Evolutionary conservation across 2,888 invertebrate species (phyloP).

Genomic region (Conistra vaccinii): DNA sequence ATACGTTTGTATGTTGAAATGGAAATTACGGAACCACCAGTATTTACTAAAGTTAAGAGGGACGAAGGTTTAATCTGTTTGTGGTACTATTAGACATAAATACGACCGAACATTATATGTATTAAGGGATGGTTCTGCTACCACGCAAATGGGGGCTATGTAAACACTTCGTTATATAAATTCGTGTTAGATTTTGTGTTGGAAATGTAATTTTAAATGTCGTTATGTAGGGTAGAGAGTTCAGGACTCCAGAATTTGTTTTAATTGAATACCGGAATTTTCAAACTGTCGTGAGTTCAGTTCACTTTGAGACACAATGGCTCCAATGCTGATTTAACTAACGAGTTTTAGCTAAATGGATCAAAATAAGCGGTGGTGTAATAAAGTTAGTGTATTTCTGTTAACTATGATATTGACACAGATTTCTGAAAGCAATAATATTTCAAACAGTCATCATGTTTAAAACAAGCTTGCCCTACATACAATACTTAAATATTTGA

Average conservation of each 20-base stretch:
- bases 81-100: conserved; percentile 69
- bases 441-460: conserved; percentile 2
- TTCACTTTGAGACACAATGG: conserved; percentile 4
- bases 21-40: conserved; percentile 69
- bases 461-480: conserved; percentile 28
- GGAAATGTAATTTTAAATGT: conserved; percentile 59
- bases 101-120: conserved; percentile 66
- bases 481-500: neutral
- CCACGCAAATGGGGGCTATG: conserved; percentile 52
- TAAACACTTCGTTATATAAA: conserved; percentile 51
- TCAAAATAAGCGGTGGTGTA: neutral
- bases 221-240: conserved; percentile 41
- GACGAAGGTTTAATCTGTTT: conserved; percentile 72
- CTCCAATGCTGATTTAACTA: neutral
- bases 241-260: conserved; percentile 32
- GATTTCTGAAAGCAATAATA: conserved; percentile 16
- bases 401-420: conserved; percentile 24
- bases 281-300: conserved; percentile 38
- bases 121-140: conserved; percentile 55
- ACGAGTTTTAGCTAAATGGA: neutral
- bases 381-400: neutral
- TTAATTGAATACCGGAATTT: conserved; percentile 46
- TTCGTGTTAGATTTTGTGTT: conserved; percentile 57
- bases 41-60: conserved; percentile 70
- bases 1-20: conserved; percentile 70